Evolutionary conservation across 2,888 invertebrate species (phyloP).

Genomic region (Acronicta leporina): DNA sequence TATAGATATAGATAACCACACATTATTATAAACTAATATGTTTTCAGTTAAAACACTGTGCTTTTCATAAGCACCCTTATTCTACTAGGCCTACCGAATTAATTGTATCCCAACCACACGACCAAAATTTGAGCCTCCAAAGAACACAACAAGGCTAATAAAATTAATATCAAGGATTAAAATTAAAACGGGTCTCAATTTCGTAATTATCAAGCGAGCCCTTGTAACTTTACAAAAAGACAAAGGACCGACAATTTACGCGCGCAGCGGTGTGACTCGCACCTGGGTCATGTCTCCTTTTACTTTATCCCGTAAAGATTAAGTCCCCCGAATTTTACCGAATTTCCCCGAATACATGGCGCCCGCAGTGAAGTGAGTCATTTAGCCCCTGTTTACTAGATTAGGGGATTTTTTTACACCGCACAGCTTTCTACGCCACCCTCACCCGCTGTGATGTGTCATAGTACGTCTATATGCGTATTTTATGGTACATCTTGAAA

Average conservation of each 20-base stretch:
- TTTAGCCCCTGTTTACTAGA: conserved; percentile 88
- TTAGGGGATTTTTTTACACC: conserved; percentile 87
- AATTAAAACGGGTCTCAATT: conserved; percentile 70
- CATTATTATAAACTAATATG: no score
- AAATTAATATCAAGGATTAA: conserved; percentile 69
- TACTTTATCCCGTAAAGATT: conserved; percentile 88
- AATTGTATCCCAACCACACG: background rate
- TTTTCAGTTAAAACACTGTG: no score
- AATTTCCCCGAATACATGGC: conserved; percentile 79
- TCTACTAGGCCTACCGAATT: background rate
- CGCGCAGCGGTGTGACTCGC: conserved; percentile 74
- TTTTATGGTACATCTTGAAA: conserved; percentile 73
- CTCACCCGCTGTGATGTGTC: conserved; percentile 76
- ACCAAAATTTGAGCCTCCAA: background rate
- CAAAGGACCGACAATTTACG: conserved; percentile 82
- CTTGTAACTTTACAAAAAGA: conserved; percentile 74
- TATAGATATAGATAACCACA: no score
- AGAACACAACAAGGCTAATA: conserved; percentile 30
- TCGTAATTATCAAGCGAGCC: conserved; percentile 78
- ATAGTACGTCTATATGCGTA: conserved; percentile 71
- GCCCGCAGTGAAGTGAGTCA: conserved; percentile 86
- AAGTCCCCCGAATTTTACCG: conserved; percentile 83
- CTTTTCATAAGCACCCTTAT: background rate
- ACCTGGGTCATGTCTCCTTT: conserved; percentile 88
- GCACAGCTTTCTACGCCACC: conserved; percentile 76